These are phyloP conservation scores for Ethmia dodecea DNA, from an alignment of 2,888 invertebrate species.

Conservation along the genomic window DNA sequence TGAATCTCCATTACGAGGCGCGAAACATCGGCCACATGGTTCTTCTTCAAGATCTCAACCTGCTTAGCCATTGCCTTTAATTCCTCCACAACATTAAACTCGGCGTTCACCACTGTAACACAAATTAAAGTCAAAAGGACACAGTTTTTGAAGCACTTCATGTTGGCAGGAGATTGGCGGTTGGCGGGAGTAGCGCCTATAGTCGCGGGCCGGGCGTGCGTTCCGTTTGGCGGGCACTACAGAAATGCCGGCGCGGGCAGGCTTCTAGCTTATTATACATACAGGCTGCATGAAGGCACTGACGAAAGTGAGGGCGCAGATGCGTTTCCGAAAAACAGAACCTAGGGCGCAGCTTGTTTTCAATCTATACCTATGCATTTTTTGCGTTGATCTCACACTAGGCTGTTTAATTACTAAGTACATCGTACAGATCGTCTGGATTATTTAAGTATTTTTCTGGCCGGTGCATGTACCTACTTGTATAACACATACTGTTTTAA, in stretches of 20 bases:
- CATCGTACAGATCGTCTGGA: no score
- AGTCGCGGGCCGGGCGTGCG: conserved; percentile 22
- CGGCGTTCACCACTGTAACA: conserved; percentile 31
- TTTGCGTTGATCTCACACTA: no score
- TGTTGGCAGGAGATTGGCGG: conserved; percentile 16
- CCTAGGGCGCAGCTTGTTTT: neutral
- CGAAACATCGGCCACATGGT: conserved; percentile 39
- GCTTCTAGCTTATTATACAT: conserved; percentile 33
- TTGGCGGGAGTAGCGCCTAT: no score
- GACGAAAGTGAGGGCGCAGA: neutral
- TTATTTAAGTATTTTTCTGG: no score
- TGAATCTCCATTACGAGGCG: conserved; percentile 47
- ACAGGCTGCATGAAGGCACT: conserved; percentile 18
- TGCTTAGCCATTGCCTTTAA: conserved; percentile 42
- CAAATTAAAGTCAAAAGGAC: conserved; percentile 33
- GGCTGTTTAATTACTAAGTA: no score
- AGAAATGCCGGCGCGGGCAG: conserved; percentile 37
- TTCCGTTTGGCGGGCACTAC: conserved; percentile 25
- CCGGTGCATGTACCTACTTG: no score
- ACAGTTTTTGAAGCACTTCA: conserved; percentile 42
- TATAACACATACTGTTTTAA: no score
- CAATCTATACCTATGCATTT: neutral
- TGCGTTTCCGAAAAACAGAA: neutral
- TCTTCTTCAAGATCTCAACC: conserved; percentile 40
- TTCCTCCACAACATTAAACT: conserved; percentile 36